Evolutionary conservation across 2,113 vertebrate genomes (phyloP).

Genomic region (Lethenteron reissneri): DNA sequence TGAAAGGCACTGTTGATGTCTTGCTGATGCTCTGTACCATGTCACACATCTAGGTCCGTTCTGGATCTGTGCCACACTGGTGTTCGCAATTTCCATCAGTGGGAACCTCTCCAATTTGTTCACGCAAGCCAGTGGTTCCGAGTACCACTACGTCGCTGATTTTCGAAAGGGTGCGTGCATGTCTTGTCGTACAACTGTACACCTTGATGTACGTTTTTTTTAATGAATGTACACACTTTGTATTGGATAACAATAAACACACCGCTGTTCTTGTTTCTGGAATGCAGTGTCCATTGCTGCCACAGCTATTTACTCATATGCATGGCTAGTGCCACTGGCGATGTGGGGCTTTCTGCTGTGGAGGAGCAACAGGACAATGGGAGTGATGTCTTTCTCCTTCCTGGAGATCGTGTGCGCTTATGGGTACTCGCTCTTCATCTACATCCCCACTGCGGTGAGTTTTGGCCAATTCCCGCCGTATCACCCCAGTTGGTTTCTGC

Average conservation of each 20-base stretch:
- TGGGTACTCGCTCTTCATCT: constrained; percentile 77
- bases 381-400: constrained; percentile 67
- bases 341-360: constrained; percentile 79
- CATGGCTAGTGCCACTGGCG: constrained; percentile 67
- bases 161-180: constrained; percentile 60
- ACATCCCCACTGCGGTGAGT: constrained; percentile 76
- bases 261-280: background rate
- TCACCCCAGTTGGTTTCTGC: background rate
- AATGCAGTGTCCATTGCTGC: constrained; percentile 72
- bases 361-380: constrained; percentile 71
- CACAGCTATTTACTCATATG: constrained; percentile 63
- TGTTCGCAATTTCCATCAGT: constrained; percentile 78
- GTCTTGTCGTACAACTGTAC: background rate
- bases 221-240: background rate
- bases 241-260: background rate
- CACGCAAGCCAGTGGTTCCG: constrained; percentile 30
- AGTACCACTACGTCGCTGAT: constrained; percentile 57
- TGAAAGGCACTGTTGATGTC: too few species aligned
- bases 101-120: constrained; percentile 81
- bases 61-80: constrained; percentile 89
- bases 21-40: too few species aligned
- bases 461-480: background rate
- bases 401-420: constrained; percentile 87
- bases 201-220: background rate
- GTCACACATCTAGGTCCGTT: constrained; percentile 43